These are phyloP conservation scores for Cichlasoma orientale DNA, from an alignment of 2,797 vertebrate genomes.

Conservation along the genomic window DNA sequence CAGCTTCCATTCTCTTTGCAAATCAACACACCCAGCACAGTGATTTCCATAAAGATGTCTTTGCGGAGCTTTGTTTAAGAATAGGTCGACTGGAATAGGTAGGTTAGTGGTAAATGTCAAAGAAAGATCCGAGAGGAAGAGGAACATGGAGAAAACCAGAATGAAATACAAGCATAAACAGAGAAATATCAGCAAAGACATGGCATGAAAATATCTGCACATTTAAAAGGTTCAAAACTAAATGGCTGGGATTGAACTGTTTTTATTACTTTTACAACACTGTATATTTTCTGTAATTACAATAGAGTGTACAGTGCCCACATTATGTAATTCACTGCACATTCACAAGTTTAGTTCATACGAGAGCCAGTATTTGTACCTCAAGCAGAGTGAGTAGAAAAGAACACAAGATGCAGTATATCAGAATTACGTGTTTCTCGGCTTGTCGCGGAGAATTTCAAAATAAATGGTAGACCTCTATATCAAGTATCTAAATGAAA, in stretches of 20 bases:
- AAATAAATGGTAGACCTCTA: not conserved
- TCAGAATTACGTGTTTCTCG: not conserved
- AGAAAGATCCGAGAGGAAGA: slow-evolving; percentile 65
- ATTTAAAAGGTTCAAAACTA: slow-evolving; percentile 53
- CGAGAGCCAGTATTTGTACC: not conserved
- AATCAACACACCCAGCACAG: slow-evolving; percentile 75
- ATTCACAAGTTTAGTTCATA: not conserved
- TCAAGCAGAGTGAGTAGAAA: not conserved
- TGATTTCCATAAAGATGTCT: slow-evolving; percentile 80
- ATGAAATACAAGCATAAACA: slow-evolving; percentile 38
- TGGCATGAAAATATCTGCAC: slow-evolving; percentile 40
- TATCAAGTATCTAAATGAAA: not conserved
- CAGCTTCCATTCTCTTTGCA: slow-evolving; percentile 68
- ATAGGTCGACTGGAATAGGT: slow-evolving; percentile 78
- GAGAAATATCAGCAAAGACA: slow-evolving; percentile 19
- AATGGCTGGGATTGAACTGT: slow-evolving; percentile 39
- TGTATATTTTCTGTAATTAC: not conserved
- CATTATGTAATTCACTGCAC: not conserved
- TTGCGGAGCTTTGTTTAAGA: slow-evolving; percentile 77
- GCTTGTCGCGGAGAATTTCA: not conserved
- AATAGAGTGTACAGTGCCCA: not conserved
- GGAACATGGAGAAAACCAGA: slow-evolving; percentile 50
- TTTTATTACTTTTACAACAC: not conserved
- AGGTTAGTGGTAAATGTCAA: slow-evolving; percentile 82
- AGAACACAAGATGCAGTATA: not conserved